These are phyloP conservation scores for Spongilla lacustris DNA, from an alignment of 37 sponge, comb jelly and placozoan species.

Conservation along the genomic window DNA sequence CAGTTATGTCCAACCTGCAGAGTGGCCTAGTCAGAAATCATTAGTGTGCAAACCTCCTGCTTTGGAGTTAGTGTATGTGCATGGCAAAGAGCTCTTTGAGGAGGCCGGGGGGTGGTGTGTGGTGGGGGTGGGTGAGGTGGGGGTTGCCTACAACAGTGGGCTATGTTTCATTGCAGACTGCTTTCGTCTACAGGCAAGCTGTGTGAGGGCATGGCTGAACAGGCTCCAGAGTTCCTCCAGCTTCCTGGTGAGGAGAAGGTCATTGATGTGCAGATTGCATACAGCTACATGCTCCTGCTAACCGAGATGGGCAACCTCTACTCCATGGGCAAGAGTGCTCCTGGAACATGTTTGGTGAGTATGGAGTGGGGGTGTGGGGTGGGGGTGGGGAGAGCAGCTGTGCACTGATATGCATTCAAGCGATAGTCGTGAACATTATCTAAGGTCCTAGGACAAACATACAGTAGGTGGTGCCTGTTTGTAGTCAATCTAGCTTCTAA, in stretches of 20 bases:
- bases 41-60: no score
- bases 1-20: no score
- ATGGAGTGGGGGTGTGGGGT: not conserved
- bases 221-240: constrained; percentile 19
- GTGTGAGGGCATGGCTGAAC: constrained; percentile 20
- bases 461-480: not conserved
- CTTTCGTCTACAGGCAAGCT: constrained; percentile 37
- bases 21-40: no score
- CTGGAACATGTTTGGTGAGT: not conserved
- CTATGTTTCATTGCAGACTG: no score
- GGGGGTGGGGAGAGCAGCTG: not conserved
- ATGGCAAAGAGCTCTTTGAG: no score
- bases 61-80: no score
- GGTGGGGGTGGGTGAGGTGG: not conserved
- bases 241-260: constrained; percentile 44
- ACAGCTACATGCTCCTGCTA: constrained; percentile 57
- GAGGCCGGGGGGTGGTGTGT: no score
- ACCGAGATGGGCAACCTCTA: constrained; percentile 74
- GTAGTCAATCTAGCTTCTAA: not conserved
- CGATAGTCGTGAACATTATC: not conserved
- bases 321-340: constrained; percentile 60
- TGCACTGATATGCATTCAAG: not conserved
- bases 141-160: no score
- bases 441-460: not conserved
- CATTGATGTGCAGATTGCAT: constrained; percentile 42